phyloP scores from a whole-genome alignment of 2,797 vertebrate species.

The Lepilemur ruficaudatus region DNA sequence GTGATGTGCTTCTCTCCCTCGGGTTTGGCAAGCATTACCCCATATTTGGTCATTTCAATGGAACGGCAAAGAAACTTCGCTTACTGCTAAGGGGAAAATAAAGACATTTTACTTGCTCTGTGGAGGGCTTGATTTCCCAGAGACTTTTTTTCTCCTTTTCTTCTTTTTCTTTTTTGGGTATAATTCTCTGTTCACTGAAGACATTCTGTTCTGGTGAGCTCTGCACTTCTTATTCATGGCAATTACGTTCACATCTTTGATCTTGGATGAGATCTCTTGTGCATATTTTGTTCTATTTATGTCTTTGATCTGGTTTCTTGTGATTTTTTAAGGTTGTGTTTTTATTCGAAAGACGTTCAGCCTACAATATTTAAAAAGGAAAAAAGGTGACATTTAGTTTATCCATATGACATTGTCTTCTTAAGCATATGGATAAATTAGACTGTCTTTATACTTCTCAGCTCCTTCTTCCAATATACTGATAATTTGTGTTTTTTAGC shows the following conservation, averaged over 20 bases:
- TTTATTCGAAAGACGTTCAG: conserved; percentile 80
- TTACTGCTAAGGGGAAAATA: conserved; percentile 58
- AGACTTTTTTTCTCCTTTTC: conserved; percentile 4
- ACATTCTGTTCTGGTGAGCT: conserved; percentile 83
- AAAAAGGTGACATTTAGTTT: conserved; percentile 75
- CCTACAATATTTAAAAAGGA: conserved; percentile 79
- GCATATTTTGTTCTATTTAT: conserved; percentile 88
- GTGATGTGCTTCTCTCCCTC: not conserved
- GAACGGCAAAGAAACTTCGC: not conserved
- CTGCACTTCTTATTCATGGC: conserved; percentile 80
- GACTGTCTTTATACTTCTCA: conserved; percentile 27
- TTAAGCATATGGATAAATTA: conserved; percentile 51
- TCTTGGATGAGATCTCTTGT: conserved; percentile 85
- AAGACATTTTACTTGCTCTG: conserved; percentile 71
- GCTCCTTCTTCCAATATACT: conserved; percentile 38
- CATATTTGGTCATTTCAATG: not conserved
- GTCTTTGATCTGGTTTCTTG: conserved; percentile 86
- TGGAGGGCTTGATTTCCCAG: conserved; percentile 57
- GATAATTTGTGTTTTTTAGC: conserved; percentile 60
- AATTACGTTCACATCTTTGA: conserved; percentile 86
- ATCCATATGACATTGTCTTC: conserved; percentile 66
- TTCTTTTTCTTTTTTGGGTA: conserved; percentile 65
- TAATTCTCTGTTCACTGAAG: conserved; percentile 75
- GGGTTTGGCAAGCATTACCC: not conserved
- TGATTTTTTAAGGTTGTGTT: conserved; percentile 70